Base-by-base conservation (phyloP, 2,113 vertebrate species). In the Cottus gobio region DNA sequence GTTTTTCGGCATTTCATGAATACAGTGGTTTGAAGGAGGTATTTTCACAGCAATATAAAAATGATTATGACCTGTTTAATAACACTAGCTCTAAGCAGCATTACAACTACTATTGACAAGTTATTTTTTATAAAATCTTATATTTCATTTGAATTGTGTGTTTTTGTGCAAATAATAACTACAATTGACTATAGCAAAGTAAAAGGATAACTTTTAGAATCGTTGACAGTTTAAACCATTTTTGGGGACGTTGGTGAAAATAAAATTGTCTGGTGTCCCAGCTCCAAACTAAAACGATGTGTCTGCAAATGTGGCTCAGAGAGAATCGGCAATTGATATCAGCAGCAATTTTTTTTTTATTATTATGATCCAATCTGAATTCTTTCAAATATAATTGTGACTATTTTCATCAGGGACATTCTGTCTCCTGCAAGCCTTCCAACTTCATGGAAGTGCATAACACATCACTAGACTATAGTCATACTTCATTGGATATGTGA, bases 381-480 rank as follows among this genome's bases (percentile, higher is more conserved):
- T 5, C 15, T 44, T 44, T 44, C 13, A 0, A 16, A 44, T 44
- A 15, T 44, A 4, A 5, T 44, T 44, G 16, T 44, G 1, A 44
- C 42, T 13, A 22, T 9, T 46, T 50, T 58, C 5, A 31, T 57
- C 28, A 44, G 44, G 31, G 12, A 39, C 6, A 68, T 65, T 70
- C 7, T 44, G 39, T 56, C 8, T 74, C 36, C 26, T 31, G 28
- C 12, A 39, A 42, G 7, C 36, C 20, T 10, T 31, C 20, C 12
- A 18, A 24, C 60, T 34, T 72, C 3, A 30, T 22, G 5, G 18
- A 52, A 56, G 24, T 44, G 15, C 24, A 73, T 48, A 75, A 72
- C 26, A 65, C 71, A 74, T 84, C 11, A 62, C 2, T 48, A 13
- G 9, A 50, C 42, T 65, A 60, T 15, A 13, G 28, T 42, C 30